Percentiles rank a stretch among this genome's conserved stretches.
Conservation (phyloP, 2,797 vertebrate species). For the Macropodus opercularis region DNA sequence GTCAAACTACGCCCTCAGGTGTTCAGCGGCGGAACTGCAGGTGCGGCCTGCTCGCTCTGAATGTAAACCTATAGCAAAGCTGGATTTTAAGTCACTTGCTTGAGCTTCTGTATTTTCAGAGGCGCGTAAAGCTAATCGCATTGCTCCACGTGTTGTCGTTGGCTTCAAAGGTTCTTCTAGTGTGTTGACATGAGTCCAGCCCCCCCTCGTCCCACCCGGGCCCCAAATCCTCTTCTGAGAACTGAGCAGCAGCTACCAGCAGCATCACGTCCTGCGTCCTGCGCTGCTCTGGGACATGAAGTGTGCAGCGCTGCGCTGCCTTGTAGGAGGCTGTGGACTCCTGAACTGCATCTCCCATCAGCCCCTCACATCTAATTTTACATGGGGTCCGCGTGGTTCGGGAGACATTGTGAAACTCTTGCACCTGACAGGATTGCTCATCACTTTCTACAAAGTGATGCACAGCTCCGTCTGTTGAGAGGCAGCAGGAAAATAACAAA, state of each 20-base stretch:
- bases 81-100: background rate
- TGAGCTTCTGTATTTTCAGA: background rate
- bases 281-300: constrained; percentile 72
- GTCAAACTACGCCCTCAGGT: constrained; percentile 41
- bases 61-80: background rate
- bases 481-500: constrained; percentile 30
- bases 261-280: constrained; percentile 41
- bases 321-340: background rate
- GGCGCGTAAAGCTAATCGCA: background rate
- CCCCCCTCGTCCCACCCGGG: background rate
- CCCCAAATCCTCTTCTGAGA: constrained; percentile 31
- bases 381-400: constrained; percentile 43
- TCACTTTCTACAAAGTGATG: constrained; percentile 49
- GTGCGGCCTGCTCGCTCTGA: constrained; percentile 5
- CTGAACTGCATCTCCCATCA: constrained; percentile 79
- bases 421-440: constrained; percentile 55
- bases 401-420: constrained; percentile 66
- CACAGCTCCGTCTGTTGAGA: constrained; percentile 18
- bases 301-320: constrained; percentile 42
- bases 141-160: too few relatives aligned
- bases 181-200: background rate
- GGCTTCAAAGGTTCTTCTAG: too few relatives aligned
- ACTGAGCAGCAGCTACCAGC: constrained; percentile 22
- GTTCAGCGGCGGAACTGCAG: constrained; percentile 6
- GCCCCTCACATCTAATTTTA: constrained; percentile 29